Base-by-base conservation (phyloP, 2,797 vertebrate genomes). In the Danio albolineatus region DNA sequence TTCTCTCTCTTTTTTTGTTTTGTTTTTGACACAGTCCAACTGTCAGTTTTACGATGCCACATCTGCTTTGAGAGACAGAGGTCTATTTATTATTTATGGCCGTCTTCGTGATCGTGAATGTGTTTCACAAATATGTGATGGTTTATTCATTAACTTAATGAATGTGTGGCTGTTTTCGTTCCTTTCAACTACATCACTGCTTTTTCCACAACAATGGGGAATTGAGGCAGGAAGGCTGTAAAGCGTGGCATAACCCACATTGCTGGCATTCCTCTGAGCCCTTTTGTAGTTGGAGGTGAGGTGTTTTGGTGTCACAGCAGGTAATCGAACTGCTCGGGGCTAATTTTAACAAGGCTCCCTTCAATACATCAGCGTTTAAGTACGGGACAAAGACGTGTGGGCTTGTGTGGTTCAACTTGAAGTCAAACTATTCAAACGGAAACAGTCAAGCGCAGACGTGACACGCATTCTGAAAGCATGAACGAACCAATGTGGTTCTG, bases 121-220 rank as follows among this genome's bases (percentile, higher is more conserved):
- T 57, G 80, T 73, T 80, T 79, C 77, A 83, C 84, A 86, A 87
- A 84, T 75, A 82, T 69, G 70, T 77, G 53, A 78, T 46, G 77
- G 73, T 87, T 84, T 82, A 84, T 85, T 83, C 75, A 83, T 85
- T 86, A 79, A 82, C 72, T 79, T 87, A 87, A 87, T 83, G 72
- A 85, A 78, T 61, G 43, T 76, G 48, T 74, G 56, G 74, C 51
- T 77, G 72, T 54, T 75, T 78, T 67, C n/a, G 38, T 48, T 74
- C 57, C 48, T 80, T 73, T 72, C 39, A 65, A 60, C 69, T 46
- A 43, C 62, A 57, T 64, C 81, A 21, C 44, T 43, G 44, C 76
- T 81, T 53, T 69, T 85, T 75, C 51, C 64, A 67, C 60, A 84
- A 81, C 77, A 83, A 78, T 76, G 57, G 62, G 53, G 38, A 73